Evolutionary conservation across 2,888 invertebrate genomes (phyloP).

Genomic region (Erebia palarica): DNA sequence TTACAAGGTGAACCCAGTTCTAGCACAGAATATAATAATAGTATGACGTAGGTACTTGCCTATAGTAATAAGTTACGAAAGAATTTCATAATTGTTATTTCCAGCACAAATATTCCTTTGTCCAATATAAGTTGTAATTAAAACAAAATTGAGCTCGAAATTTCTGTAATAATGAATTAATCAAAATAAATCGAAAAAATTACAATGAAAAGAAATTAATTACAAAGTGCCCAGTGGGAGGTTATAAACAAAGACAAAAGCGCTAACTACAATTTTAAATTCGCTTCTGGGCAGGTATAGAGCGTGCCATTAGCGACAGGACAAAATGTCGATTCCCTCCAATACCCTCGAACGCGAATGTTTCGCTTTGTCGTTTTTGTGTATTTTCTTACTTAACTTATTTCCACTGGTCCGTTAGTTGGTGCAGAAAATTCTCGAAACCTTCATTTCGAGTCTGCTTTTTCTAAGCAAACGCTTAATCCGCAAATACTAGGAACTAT

Average conservation of each 20-base stretch:
- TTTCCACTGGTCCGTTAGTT: background rate
- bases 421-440: constrained; percentile 1
- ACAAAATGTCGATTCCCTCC: too few relatives aligned
- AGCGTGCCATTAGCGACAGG: too few relatives aligned
- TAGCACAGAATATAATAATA: background rate
- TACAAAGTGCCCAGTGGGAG: background rate
- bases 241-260: too few relatives aligned
- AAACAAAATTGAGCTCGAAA: background rate
- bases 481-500: background rate
- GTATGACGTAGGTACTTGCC: background rate
- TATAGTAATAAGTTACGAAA: background rate
- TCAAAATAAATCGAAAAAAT: too few relatives aligned
- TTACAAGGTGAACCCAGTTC: too few relatives aligned
- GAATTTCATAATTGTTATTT: background rate
- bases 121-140: constrained; percentile 10
- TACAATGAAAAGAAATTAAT: constrained; percentile 13
- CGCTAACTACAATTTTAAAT: too few relatives aligned
- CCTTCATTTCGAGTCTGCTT: too few relatives aligned
- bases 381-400: too few relatives aligned
- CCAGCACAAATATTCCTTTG: background rate
- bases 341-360: too few relatives aligned
- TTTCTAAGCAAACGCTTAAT: constrained; percentile 2
- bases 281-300: too few relatives aligned
- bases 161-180: background rate
- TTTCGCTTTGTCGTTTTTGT: too few relatives aligned